Evolutionary conservation across 2,888 invertebrate genomes (phyloP).

Genomic region (Hipparchia sbordonii): DNA sequence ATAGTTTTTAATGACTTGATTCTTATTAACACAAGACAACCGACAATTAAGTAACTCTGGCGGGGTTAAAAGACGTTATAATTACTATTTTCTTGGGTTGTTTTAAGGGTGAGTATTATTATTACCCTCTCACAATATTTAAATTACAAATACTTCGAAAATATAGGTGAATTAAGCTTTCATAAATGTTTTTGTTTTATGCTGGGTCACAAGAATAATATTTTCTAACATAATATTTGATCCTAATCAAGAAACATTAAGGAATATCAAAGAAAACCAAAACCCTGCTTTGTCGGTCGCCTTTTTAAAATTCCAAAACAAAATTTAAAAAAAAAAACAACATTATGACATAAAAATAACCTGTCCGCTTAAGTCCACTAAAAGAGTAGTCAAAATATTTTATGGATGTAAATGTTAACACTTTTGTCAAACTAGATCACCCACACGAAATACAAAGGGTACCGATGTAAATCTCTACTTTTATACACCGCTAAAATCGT

Average conservation of each 20-base stretch:
- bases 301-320: background rate
- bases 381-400: slow-evolving; percentile 81
- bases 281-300: slow-evolving; percentile 13
- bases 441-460: slow-evolving; percentile 67
- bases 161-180: slow-evolving; percentile 10
- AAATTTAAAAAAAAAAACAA: slow-evolving; percentile 5
- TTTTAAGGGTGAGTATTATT: slow-evolving; percentile 39
- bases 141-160: slow-evolving; percentile 3
- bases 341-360: slow-evolving; percentile 36
- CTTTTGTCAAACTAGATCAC: slow-evolving; percentile 77
- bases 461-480: slow-evolving; percentile 73
- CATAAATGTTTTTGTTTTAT: background rate
- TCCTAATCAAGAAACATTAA: background rate
- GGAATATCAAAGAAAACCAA: background rate
- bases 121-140: slow-evolving; percentile 20
- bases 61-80: slow-evolving; percentile 54
- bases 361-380: slow-evolving; percentile 60
- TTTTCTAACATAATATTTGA: background rate
- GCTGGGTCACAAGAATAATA: background rate
- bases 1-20: slow-evolving; percentile 77
- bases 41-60: slow-evolving; percentile 68
- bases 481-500: slow-evolving; percentile 62
- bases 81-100: slow-evolving; percentile 42
- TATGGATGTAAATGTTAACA: slow-evolving; percentile 77
- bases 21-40: slow-evolving; percentile 72